Evolutionary conservation across 2,888 invertebrate species (phyloP), one percentile per base, ranked within the genome.

Genomic region (Archips xylosteana): DNA sequence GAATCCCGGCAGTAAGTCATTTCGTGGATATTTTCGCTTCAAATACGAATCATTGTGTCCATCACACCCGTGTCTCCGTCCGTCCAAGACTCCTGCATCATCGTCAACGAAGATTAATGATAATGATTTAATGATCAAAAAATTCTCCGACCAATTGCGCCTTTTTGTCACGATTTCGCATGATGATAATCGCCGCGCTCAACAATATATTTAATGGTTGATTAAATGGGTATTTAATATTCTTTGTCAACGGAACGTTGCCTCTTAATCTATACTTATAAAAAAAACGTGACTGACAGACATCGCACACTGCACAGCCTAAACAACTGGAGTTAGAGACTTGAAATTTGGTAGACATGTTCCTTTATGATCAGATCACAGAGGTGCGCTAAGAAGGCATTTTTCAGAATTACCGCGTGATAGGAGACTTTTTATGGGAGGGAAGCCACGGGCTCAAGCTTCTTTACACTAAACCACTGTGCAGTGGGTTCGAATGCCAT

Each of bases 71-170:
- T 8, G 36, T 6, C 60, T 36, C 60, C 8, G 36, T 36, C 60
- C n/a, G n/a, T 34, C 34, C n/a, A 23, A 45, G 23, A 23, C 9
- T 9, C 5, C n/a, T 47, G 36, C 34, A 47, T 62, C 61, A 45
- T 62, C 42, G 13, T 63, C 47, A 62, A 23, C 34, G 47, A 63
- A 47, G 47, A 63, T 63, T 63, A 45, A 63, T 63, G 63, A 47
- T 62, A 45, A 62, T 63, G 63, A 32, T 8, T 47, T 63, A 45
- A 63, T 63, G 45, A 34, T 63, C 45, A 63, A 32, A 47, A 32
- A 23, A 15, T 63, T 63, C 57, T 34, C 63, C 47, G n/a, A 32
- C 62, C 45, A 62, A 12, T 32, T 45, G 32, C 32, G 34, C 1
- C 45, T 63, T 47, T 54, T 63, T 63, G 63, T 47, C 57, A 32